Evolutionary conservation across 2,797 vertebrate genomes (phyloP), one percentile per base, ranked within the genome.

Genomic region (Carduelis carduelis): DNA sequence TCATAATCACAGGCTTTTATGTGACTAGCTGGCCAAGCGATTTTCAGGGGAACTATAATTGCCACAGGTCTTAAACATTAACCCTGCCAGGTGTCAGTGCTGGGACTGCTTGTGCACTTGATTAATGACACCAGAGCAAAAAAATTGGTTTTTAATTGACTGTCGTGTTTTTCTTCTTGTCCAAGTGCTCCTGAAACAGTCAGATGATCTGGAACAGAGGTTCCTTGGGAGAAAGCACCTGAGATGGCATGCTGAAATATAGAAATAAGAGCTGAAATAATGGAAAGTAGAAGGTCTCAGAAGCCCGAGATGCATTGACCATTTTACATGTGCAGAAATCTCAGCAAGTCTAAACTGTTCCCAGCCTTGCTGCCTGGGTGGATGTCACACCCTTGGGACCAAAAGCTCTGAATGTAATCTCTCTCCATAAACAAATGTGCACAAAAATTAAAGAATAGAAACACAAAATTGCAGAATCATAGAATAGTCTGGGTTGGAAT

Each of bases 61-160:
- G 98, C 98, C 97, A 97, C 89, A 95, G 98, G 98, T 99, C 98
- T 97, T 87, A 93, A 97, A 98, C 98, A 98, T 99, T 99, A 99
- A 99, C 98, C 98, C 97, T 97, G 95, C 98, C 98, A 99, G 98
- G 99, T 99, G 99, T 99, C 98, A 98, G 97, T 98, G 97, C 98
- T 98, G 98, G 98, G 98, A 95, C 98, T 98, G 98, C 98, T 99
- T 98, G 98, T 98, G 97, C 98, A 89, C 96, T 98, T 99, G 99
- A 99, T 99, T 99, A 99, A 99, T 99, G 98, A 99, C 93, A 92
- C 93, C 81, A 90, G 81, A 88, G 93, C 43, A 94, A 97, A 97
- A 98, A 97, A 97, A 97, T 95, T 95, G 95, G 6, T 92, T 97
- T 98, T 99, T 98, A 99, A 98, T 98, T 97, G 98, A 98, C 97